phyloP scores from a whole-genome alignment of 2,888 invertebrate genomes.

The Neoscelio sp. region DNA sequence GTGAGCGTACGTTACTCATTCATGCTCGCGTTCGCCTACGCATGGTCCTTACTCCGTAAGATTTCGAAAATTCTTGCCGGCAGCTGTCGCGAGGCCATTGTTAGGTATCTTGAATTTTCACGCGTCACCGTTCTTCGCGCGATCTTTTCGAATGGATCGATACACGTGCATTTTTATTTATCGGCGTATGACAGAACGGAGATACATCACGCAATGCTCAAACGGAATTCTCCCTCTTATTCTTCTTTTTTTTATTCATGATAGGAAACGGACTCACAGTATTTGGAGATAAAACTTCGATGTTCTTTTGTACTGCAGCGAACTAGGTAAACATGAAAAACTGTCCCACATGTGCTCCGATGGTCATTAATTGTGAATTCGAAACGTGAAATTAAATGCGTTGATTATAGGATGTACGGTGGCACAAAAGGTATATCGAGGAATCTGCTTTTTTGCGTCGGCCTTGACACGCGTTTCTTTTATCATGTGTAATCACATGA shows the following conservation, averaged over 20 bases:
- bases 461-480: no score
- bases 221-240: constrained; percentile 41
- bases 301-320: constrained; percentile 20
- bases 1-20: constrained; percentile 53
- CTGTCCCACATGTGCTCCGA: neutral
- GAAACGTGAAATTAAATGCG: neutral
- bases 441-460: no score
- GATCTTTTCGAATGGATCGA: constrained; percentile 59
- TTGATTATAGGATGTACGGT: no score
- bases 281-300: constrained; percentile 24
- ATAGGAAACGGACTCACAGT: constrained; percentile 13
- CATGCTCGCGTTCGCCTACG: constrained; percentile 59
- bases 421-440: no score
- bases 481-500: no score
- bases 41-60: constrained; percentile 56
- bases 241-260: constrained; percentile 25
- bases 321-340: constrained; percentile 4
- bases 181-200: constrained; percentile 45
- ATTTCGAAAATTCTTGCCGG: constrained; percentile 49
- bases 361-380: neutral
- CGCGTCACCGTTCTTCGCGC: constrained; percentile 66
- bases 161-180: constrained; percentile 66
- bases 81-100: constrained; percentile 65
- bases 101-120: constrained; percentile 64
- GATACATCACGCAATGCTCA: constrained; percentile 62